Evolutionary conservation across 2,113 vertebrate species (phyloP).

Genomic region (Rattus rattus): DNA sequence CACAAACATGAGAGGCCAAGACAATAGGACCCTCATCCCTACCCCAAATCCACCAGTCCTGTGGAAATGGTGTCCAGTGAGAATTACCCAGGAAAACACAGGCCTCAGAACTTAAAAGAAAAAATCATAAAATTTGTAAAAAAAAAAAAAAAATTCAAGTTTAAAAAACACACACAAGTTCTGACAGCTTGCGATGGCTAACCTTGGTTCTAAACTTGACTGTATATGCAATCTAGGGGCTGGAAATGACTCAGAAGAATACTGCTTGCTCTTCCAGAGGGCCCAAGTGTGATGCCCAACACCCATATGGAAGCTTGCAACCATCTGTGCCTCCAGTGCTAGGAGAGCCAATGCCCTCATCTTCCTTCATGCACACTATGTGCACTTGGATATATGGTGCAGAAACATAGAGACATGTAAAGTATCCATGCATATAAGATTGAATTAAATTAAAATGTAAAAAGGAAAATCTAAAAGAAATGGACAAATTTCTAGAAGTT

Average conservation of each 20-base stretch:
- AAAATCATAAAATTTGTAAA: background rate
- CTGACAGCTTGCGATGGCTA: background rate
- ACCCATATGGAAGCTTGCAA: background rate
- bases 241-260: background rate
- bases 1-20: background rate
- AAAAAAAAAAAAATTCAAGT: background rate
- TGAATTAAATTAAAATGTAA: background rate
- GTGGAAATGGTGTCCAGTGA: background rate
- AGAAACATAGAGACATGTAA: background rate
- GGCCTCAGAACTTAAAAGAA: background rate
- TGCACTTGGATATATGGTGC: background rate
- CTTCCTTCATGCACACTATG: background rate
- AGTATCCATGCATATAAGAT: background rate
- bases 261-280: background rate
- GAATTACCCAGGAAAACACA: background rate
- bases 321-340: background rate
- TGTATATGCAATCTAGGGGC: background rate
- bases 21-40: background rate
- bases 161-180: background rate
- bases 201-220: background rate
- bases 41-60: background rate
- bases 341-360: background rate
- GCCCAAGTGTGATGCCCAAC: background rate
- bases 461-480: background rate
- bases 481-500: background rate